These are phyloP conservation scores for Scotopteryx bipunctaria DNA, from an alignment of 2,888 invertebrate genomes.

Conservation along the genomic window DNA sequence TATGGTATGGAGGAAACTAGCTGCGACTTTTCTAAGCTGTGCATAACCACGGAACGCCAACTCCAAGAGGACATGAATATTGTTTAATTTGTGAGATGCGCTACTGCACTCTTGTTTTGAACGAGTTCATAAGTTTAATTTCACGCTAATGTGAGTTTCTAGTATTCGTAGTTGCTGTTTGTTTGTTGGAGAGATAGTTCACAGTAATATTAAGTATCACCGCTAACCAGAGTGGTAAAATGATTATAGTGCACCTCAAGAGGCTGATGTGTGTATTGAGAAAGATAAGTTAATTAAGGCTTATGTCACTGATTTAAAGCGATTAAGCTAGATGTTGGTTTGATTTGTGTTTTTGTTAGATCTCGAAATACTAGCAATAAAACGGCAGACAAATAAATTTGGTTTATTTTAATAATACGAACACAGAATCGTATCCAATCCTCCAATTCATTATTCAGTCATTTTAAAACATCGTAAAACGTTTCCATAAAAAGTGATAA, in stretches of 20 bases:
- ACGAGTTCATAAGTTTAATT: slow-evolving; percentile 44
- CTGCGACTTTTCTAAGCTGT: slow-evolving; percentile 4
- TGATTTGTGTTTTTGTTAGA: too few species aligned
- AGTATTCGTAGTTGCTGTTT: slow-evolving; percentile 16
- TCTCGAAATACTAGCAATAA: too few species aligned
- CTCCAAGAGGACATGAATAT: slow-evolving; percentile 43
- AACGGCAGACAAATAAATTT: too few species aligned
- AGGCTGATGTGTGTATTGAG: neutral
- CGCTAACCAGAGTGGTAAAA: too few species aligned
- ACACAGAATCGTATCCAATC: too few species aligned
- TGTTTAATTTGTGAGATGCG: slow-evolving; percentile 54
- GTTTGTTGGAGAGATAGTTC: slow-evolving; percentile 11
- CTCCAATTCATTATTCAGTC: too few species aligned
- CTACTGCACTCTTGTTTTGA: slow-evolving; percentile 40
- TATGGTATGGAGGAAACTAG: slow-evolving; percentile 16
- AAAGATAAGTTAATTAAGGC: too few species aligned
- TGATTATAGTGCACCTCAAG: neutral
- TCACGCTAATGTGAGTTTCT: slow-evolving; percentile 43
- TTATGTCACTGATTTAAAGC: too few species aligned
- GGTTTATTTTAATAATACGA: too few species aligned
- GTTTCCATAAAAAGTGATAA: too few species aligned
- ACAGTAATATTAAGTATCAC: neutral
- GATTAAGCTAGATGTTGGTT: too few species aligned
- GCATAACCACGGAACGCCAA: slow-evolving; percentile 17
- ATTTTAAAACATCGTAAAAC: too few species aligned